phyloP scores from a whole-genome alignment of 2,113 vertebrate species.

The Eulemur rufifrons region DNA sequence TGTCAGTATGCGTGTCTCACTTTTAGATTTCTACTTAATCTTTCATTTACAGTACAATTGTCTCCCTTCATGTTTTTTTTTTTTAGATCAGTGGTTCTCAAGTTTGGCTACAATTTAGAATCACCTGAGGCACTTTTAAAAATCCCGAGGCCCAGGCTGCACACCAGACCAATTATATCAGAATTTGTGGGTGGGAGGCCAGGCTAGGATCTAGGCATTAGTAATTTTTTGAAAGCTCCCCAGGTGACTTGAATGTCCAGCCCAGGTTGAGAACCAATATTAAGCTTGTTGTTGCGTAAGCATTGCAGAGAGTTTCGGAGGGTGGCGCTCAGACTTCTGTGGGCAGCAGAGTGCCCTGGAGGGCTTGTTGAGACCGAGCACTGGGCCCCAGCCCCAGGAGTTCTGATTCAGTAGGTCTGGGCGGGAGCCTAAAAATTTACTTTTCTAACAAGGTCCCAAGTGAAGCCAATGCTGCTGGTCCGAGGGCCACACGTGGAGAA shows the following conservation, averaged over 20 bases:
- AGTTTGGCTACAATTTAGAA: not conserved
- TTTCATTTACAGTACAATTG: not conserved
- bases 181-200: too few relatives aligned
- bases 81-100: constrained; percentile 28
- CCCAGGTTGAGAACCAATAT: not conserved
- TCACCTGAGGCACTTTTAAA: not conserved
- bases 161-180: not conserved
- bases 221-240: not conserved
- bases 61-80: not conserved
- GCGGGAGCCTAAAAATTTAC: not conserved
- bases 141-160: not conserved
- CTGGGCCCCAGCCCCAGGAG: too few relatives aligned
- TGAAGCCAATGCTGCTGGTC: not conserved
- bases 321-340: not conserved
- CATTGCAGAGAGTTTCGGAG: not conserved
- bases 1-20: not conserved
- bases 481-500: not conserved
- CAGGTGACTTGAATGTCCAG: not conserved
- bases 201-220: not conserved
- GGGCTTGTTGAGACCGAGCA: not conserved
- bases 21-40: not conserved
- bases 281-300: not conserved
- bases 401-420: not conserved
- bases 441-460: not conserved
- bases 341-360: not conserved